A percentile compares a stretch with the other conserved stretches of the same genome.
phyloP scores from a whole-genome alignment of 1,140 invertebrate genomes.

The Carcinoscorpius rotundicauda region DNA sequence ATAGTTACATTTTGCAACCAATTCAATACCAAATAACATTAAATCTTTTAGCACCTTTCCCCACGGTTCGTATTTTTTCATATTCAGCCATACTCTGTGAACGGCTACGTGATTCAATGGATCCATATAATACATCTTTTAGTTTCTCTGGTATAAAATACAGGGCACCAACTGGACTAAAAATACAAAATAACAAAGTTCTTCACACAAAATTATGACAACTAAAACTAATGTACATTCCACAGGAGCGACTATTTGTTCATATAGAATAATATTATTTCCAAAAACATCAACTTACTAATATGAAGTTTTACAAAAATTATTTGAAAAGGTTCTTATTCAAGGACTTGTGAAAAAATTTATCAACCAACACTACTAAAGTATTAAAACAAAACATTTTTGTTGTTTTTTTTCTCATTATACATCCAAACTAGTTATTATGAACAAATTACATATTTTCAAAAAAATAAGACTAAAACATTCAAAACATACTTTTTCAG shows the following conservation, averaged over 20 bases:
- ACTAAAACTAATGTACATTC: not conserved
- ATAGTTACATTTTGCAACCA: too few species aligned
- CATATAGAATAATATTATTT: not conserved
- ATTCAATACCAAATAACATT: too few species aligned
- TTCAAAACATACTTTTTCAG: not conserved
- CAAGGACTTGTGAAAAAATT: too few species aligned
- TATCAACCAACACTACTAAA: too few species aligned
- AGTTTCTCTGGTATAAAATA: slow-evolving; percentile 39
- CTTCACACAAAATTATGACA: not conserved
- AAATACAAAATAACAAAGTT: not conserved
- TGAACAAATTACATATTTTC: too few species aligned
- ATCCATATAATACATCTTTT: slow-evolving; percentile 21
- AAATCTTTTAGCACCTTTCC: slow-evolving; percentile 36
- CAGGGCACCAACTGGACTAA: slow-evolving; percentile 31
- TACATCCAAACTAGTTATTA: too few species aligned
- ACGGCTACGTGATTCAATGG: slow-evolving; percentile 7
- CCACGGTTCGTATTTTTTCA: slow-evolving; percentile 47
- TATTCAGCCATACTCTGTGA: slow-evolving; percentile 29
- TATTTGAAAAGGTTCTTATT: too few species aligned
- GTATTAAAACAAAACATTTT: too few species aligned
- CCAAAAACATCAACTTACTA: too few species aligned
- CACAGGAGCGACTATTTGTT: not conserved
- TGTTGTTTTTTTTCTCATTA: too few species aligned
- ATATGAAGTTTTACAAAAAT: too few species aligned
- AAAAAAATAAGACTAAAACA: slow-evolving; percentile 4